phyloP scores from a whole-genome alignment of 2,797 vertebrate genomes.

The Cephalopachus bancanus region DNA sequence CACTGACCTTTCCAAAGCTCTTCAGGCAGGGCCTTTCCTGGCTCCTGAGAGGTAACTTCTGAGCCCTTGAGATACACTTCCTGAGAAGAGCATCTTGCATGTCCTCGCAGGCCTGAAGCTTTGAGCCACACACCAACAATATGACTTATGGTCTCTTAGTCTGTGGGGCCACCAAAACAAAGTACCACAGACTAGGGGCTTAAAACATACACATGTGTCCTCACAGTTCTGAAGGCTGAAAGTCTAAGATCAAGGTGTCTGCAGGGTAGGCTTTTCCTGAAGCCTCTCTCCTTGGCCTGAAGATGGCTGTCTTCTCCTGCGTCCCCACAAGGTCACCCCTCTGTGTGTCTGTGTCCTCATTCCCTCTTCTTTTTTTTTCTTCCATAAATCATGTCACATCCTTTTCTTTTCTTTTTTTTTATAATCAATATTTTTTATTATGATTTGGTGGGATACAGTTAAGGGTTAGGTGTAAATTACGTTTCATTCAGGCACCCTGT shows the following conservation, averaged over 20 bases:
- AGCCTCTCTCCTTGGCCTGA: neutral
- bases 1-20: neutral
- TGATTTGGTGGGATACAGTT: too few species aligned
- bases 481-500: too few species aligned
- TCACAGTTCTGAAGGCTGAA: neutral
- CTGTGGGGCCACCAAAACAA: too few species aligned
- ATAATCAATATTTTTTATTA: too few species aligned
- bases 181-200: neutral
- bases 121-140: too few species aligned
- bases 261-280: neutral
- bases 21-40: neutral
- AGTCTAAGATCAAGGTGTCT: neutral
- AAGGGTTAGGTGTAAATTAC: too few species aligned
- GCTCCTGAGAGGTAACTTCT: neutral
- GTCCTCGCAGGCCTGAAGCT: neutral
- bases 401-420: too few species aligned
- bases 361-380: neutral
- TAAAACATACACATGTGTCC: neutral
- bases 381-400: too few species aligned
- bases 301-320: neutral
- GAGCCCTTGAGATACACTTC: neutral
- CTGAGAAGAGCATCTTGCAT: neutral
- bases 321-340: neutral
- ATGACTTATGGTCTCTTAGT: neutral
- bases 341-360: neutral